These are phyloP conservation scores for Spermophilus dauricus DNA, from an alignment of 2,113 vertebrate genomes.

Conservation along the genomic window DNA sequence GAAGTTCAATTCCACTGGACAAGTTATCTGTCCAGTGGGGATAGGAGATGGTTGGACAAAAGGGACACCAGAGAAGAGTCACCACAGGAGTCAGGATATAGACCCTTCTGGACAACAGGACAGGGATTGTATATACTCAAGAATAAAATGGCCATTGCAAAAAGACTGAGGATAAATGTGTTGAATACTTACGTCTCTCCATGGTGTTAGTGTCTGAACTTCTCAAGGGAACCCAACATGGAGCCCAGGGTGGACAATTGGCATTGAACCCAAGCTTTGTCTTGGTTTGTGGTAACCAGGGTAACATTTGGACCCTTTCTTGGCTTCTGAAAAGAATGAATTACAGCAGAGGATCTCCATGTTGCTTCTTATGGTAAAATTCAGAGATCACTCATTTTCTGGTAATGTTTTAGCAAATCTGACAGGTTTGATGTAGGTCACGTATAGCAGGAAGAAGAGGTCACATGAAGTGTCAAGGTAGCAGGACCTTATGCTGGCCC, in stretches of 20 bases:
- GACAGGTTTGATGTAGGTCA: not conserved
- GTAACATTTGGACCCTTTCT: not conserved
- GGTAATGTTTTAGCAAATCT: not conserved
- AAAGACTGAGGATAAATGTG: not conserved
- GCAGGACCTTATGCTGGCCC: too few relatives aligned
- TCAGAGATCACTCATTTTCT: not conserved
- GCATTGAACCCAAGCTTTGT: not conserved
- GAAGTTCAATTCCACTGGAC: not conserved
- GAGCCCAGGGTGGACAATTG: not conserved
- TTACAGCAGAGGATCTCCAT: not conserved
- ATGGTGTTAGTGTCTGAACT: not conserved
- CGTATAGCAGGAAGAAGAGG: not conserved
- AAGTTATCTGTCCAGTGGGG: not conserved
- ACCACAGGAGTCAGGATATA: too few relatives aligned
- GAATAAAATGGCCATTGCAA: not conserved
- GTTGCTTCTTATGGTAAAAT: not conserved
- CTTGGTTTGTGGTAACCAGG: not conserved
- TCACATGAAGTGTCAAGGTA: not conserved
- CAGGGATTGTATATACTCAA: not conserved
- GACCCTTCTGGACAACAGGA: not conserved
- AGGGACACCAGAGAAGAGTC: not conserved
- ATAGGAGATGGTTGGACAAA: not conserved
- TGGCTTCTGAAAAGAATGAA: conserved; percentile 3
- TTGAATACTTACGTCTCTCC: not conserved
- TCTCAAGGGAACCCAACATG: not conserved